Percentiles rank a stretch among this genome's conserved stretches.
phyloP scores from a whole-genome alignment of 2,797 vertebrate species.

The Platyrinchus mystaceus region DNA sequence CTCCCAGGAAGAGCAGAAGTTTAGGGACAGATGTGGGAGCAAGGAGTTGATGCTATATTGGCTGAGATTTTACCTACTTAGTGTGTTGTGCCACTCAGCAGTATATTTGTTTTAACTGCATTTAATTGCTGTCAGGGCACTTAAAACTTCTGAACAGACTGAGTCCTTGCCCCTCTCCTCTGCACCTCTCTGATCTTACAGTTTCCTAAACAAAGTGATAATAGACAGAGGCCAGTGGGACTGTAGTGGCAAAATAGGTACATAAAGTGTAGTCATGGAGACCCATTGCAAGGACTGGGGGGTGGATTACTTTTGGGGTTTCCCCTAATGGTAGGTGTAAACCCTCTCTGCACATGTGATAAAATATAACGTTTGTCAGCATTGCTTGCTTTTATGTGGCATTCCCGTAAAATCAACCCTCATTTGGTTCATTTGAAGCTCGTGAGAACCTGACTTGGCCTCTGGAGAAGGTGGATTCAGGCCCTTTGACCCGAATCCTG shows the following conservation, averaged over 20 bases:
- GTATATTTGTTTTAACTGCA: background rate
- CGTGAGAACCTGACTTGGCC: background rate
- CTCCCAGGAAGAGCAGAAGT: background rate
- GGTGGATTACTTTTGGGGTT: background rate
- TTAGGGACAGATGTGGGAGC: background rate
- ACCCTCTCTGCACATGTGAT: background rate
- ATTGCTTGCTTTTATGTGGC: background rate
- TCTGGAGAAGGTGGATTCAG: background rate
- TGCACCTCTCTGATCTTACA: background rate
- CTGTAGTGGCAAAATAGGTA: background rate
- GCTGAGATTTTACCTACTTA: background rate
- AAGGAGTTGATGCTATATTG: background rate
- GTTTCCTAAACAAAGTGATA: background rate
- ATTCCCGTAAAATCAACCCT: background rate
- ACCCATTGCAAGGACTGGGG: background rate
- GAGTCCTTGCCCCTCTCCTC: background rate
- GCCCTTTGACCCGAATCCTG: background rate
- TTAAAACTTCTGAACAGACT: background rate
- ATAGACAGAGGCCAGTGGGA: background rate
- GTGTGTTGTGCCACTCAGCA: background rate
- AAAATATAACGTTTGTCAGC: background rate
- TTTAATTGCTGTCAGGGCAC: background rate
- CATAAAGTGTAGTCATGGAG: background rate
- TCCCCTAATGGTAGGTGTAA: background rate
- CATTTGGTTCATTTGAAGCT: background rate